Evolutionary conservation across 2,888 invertebrate genomes (phyloP), one percentile per base, ranked within the genome.

Genomic region (Ferrisia virgata): DNA sequence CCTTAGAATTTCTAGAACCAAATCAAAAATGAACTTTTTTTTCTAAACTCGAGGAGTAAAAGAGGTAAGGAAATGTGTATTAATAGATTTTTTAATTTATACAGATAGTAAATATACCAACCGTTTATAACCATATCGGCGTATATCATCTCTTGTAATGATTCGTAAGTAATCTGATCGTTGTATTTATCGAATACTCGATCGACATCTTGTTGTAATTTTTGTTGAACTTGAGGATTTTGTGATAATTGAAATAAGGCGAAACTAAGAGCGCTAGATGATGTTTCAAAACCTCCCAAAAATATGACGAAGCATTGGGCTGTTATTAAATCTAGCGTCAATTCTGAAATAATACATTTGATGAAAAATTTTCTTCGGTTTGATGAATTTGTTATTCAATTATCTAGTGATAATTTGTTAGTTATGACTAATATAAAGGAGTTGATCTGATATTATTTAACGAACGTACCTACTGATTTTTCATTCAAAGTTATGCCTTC

Each of bases 41-140:
- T 43, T 43, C 8, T 18, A 8, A 13, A 15, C 9, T 13, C 43
- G 13, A 43, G 43, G 13, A 43, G 13, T 13, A 3, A 3, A 43
- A 13, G n/a, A n/a, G n/a, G n/a, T n/a, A n/a, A n/a, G n/a, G n/a
- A n/a, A n/a, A n/a, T n/a, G n/a, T n/a, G n/a, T n/a, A n/a, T n/a
- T n/a, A n/a, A n/a, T n/a, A n/a, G n/a, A n/a, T n/a, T n/a, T n/a
- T n/a, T n/a, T n/a, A n/a, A n/a, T n/a, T n/a, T n/a, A n/a, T n/a
- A n/a, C n/a, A n/a, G n/a, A n/a, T n/a, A n/a, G n/a, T n/a, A n/a
- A n/a, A n/a, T n/a, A n/a, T 47, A 47, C 47, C 4, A 11, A 85
- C 85, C 85, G 58, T 69, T 25, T 5, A 85, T 31, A 28, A 85
- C 85, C 28, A 78, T 53, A 72, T 85, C 85, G 40, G 84, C 78